Conservation (phyloP, 2,888 invertebrate species). For the Caenorhabditis macrosperma region DNA sequence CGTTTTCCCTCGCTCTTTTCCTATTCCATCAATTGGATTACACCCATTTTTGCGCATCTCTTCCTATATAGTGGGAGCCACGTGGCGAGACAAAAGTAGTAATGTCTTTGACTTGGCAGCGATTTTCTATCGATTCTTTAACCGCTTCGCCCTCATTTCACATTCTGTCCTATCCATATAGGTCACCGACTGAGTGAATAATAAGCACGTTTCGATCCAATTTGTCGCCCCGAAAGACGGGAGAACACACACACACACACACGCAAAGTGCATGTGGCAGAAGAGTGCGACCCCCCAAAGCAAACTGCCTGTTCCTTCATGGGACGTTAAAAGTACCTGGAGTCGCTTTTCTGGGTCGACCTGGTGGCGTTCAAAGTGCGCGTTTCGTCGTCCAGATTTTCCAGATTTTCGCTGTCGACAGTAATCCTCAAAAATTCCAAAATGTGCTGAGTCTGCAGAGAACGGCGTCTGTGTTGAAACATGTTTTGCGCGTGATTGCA, state of each 20-base stretch:
- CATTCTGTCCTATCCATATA: conserved; percentile 24
- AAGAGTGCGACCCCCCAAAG: conserved; percentile 21
- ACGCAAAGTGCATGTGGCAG: conserved; percentile 13
- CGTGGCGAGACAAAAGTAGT: too few species aligned
- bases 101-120: neutral
- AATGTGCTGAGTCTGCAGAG: too few species aligned
- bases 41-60: neutral
- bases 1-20: conserved; percentile 16
- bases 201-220: conserved; percentile 51
- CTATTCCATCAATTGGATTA: conserved; percentile 47
- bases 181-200: conserved; percentile 49
- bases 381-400: too few species aligned
- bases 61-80: too few species aligned
- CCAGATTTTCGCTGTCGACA: too few species aligned
- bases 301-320: conserved; percentile 16
- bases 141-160: conserved; percentile 16
- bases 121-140: neutral
- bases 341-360: too few species aligned
- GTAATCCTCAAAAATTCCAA: too few species aligned
- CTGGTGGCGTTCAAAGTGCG: too few species aligned
- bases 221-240: conserved; percentile 48
- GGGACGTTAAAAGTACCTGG: too few species aligned
- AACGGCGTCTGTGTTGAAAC: too few species aligned
- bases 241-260: conserved; percentile 20
- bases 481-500: too few species aligned